Base-by-base conservation (phyloP, 2,888 invertebrate genomes). In the Eueremaeus valkanovi region DNA sequence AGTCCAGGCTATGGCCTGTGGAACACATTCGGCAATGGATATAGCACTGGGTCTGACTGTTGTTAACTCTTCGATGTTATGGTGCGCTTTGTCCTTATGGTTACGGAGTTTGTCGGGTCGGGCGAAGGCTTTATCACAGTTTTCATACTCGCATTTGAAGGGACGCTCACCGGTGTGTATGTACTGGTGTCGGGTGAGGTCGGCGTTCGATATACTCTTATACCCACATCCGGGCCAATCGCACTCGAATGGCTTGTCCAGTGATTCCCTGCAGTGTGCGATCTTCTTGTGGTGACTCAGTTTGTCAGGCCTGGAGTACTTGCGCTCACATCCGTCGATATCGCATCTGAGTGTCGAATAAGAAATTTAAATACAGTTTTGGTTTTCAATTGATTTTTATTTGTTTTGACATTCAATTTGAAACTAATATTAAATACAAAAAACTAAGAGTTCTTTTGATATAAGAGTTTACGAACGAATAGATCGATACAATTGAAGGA, bases 251-350 rank as follows among this genome's bases (percentile, higher is more conserved):
- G 42, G 42, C 45, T 70, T 70, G 18, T 21, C 18, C 3, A 70
- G 3, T 13, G 70, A 27, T 13, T 70, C 70, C 18, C 13, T 70
- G 3, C 21, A 11, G 45, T 75, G 75, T 6, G 72, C 55, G 18
- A 55, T 51, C 29, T 51, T 55, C 40, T 73, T 72, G 29, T 75
- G 75, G 21, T 75, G 75, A n/a, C 75, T 72, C 1, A 75, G 55
- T 63, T 75, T 75, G 58, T 75, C 75, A 18, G 75, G 72, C 45
- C 75, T 27, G 27, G 72, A 49, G 33, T 75, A 75, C 55, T 72
- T 72, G 11, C 72, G 51, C 2, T 75, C 75, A 63, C 75, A 75
- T 18, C 75, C 75, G 6, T 49, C 75, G 18, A 72, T 24, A 45
- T 75, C 75, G 58, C 75, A 75, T 45, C 31, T 36, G 58, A 36